A percentile compares a stretch with the other conserved stretches of the same genome.
These are phyloP conservation scores for Sericinus montela DNA, from an alignment of 2,888 invertebrate species.

Conservation along the genomic window DNA sequence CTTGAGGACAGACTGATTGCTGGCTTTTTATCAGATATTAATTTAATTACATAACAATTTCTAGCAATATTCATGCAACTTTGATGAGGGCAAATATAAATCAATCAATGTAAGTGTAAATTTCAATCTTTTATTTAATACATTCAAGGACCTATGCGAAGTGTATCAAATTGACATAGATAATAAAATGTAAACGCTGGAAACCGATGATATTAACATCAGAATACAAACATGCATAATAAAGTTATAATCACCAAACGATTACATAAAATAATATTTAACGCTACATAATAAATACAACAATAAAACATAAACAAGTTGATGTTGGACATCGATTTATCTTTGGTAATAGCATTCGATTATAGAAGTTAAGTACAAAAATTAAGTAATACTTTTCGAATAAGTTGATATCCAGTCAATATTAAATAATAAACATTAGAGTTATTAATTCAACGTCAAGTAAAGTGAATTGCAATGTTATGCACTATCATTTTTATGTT, in stretches of 20 bases:
- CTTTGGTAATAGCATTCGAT: slow-evolving; percentile 11
- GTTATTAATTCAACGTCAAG: no score
- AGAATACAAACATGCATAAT: no score
- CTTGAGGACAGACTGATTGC: slow-evolving; percentile 75
- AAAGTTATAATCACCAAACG: no score
- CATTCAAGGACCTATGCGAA: background rate
- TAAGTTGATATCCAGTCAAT: no score
- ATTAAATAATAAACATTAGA: no score
- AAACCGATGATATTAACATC: no score
- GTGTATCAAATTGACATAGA: background rate
- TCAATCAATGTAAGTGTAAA: background rate
- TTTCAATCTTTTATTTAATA: background rate
- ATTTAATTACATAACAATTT: slow-evolving; percentile 22
- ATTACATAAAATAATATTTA: no score
- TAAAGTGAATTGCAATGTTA: no score
- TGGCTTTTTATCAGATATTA: slow-evolving; percentile 45
- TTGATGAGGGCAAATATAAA: background rate
- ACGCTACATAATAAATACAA: background rate
- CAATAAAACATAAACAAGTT: background rate
- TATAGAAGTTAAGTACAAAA: no score
- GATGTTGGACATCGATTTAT: slow-evolving; percentile 17
- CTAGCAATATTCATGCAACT: background rate
- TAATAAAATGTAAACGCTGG: no score
- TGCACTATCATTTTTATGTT: no score
- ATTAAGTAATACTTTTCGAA: no score